These are phyloP conservation scores for Zoroaster sp. DNA, from an alignment of 53 echinoderm and acorn worm genomes.

Conservation along the genomic window DNA sequence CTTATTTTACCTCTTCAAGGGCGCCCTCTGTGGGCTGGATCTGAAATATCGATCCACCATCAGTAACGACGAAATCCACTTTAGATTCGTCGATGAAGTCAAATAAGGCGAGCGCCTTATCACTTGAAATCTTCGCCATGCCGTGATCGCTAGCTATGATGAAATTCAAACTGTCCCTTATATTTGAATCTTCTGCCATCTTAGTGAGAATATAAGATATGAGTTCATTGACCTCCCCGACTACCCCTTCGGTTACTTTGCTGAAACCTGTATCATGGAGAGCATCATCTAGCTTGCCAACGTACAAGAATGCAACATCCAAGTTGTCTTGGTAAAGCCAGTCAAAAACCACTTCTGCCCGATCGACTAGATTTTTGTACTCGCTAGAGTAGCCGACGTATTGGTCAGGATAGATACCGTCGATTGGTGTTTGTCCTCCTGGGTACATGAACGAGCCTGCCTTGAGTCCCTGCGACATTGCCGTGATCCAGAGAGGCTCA, in stretches of 20 bases:
- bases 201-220: conserved; percentile 69
- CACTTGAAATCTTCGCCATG: conserved; percentile 43
- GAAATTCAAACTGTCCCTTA: conserved; percentile 64
- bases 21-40: conserved; percentile 65
- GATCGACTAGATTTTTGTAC: conserved; percentile 5
- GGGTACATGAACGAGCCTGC: conserved; percentile 88
- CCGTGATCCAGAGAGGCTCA: conserved; percentile 86
- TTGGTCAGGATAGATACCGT: conserved; percentile 34
- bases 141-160: conserved; percentile 87
- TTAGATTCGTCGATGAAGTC: conserved; percentile 76
- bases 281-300: conserved; percentile 73
- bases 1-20: conserved; percentile 51
- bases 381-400: neutral
- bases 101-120: conserved; percentile 59
- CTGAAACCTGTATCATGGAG: conserved; percentile 72
- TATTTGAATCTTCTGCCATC: conserved; percentile 61
- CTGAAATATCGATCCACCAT: conserved; percentile 75
- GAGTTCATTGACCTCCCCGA: conserved; percentile 67
- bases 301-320: conserved; percentile 75
- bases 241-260: conserved; percentile 3
- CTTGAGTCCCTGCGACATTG: conserved; percentile 64
- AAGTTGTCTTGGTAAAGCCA: conserved; percentile 72
- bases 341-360: conserved; percentile 61
- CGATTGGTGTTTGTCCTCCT: conserved; percentile 77
- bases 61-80: conserved; percentile 70